A percentile compares a stretch with the other conserved stretches of the same genome.
phyloP scores from a whole-genome alignment of 2,797 vertebrate species.

The Lophura swinhoii region DNA sequence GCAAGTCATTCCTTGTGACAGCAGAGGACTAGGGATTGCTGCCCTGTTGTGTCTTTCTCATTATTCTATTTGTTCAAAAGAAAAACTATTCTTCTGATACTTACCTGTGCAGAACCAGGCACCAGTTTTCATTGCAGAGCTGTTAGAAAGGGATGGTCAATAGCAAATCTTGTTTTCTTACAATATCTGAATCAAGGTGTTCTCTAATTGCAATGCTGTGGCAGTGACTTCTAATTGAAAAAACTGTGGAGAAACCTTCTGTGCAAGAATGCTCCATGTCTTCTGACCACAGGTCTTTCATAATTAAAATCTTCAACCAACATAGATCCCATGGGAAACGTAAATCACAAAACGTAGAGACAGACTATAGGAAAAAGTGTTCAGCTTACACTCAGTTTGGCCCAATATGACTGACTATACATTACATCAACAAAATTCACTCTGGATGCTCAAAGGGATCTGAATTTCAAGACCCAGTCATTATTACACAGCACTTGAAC shows the following conservation, averaged over 20 bases:
- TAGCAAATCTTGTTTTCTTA: slow-evolving; percentile 24
- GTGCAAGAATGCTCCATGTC: not conserved
- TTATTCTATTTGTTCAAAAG: not conserved
- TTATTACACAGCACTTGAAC: not conserved
- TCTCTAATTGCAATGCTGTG: not conserved
- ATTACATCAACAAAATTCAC: not conserved
- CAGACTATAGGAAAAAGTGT: not conserved
- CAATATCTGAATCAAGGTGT: not conserved
- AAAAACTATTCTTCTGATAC: slow-evolving; percentile 14
- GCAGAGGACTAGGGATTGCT: not conserved
- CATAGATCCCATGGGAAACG: not conserved
- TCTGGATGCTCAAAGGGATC: not conserved
- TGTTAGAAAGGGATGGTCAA: slow-evolving; percentile 42
- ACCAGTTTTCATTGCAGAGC: slow-evolving; percentile 32
- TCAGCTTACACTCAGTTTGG: not conserved
- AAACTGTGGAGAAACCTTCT: not conserved
- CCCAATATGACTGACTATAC: not conserved
- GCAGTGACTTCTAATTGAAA: not conserved
- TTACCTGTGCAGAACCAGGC: slow-evolving; percentile 13
- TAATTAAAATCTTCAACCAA: not conserved
- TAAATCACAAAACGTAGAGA: not conserved
- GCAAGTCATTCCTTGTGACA: not conserved
- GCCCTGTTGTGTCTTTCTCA: not conserved
- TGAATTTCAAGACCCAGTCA: not conserved
- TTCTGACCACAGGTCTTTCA: not conserved